phyloP scores from a whole-genome alignment of 2,113 vertebrate species.

The Onychostoma macrolepis region DNA sequence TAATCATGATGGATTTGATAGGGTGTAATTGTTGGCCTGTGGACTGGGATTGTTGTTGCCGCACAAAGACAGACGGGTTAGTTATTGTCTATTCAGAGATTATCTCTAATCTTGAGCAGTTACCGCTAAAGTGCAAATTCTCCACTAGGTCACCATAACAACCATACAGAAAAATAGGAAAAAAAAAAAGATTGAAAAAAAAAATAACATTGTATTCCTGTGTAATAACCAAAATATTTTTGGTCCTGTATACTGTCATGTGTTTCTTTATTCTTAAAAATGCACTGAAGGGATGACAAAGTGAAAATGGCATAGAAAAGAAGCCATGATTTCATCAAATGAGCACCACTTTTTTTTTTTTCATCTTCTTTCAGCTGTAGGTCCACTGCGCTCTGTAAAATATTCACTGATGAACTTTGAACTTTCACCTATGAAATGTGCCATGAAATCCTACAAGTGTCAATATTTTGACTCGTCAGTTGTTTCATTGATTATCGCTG shows the following conservation, averaged over 20 bases:
- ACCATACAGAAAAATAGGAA: background rate
- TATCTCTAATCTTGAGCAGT: conserved; percentile 1
- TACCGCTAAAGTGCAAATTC: background rate
- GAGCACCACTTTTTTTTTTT: conserved; percentile 15
- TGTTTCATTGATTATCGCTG: conserved; percentile 1
- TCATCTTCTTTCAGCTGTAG: conserved; percentile 10
- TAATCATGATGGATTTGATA: background rate
- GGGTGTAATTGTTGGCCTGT: conserved; percentile 44
- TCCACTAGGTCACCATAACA: conserved; percentile 1
- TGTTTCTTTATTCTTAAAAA: conserved; percentile 37
- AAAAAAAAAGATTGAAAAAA: background rate
- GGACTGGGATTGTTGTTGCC: conserved; percentile 10
- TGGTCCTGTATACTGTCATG: conserved; percentile 38
- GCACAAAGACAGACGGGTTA: conserved; percentile 14
- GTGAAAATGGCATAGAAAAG: conserved; percentile 31
- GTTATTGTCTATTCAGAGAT: background rate
- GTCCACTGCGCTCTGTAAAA: conserved; percentile 14
- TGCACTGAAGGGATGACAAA: conserved; percentile 29
- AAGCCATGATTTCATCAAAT: conserved; percentile 50
- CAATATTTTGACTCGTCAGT: background rate
- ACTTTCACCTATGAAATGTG: conserved; percentile 36
- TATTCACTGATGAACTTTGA: conserved; percentile 25
- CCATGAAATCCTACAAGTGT: conserved; percentile 41
- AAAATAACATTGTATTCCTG: conserved; percentile 12
- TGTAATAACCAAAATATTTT: conserved; percentile 34